Percentiles rank a stretch among this genome's conserved stretches.
Evolutionary conservation across 53 echinoderm and acorn worm genomes (phyloP).

Genomic region (Echinometra lucunter): DNA sequence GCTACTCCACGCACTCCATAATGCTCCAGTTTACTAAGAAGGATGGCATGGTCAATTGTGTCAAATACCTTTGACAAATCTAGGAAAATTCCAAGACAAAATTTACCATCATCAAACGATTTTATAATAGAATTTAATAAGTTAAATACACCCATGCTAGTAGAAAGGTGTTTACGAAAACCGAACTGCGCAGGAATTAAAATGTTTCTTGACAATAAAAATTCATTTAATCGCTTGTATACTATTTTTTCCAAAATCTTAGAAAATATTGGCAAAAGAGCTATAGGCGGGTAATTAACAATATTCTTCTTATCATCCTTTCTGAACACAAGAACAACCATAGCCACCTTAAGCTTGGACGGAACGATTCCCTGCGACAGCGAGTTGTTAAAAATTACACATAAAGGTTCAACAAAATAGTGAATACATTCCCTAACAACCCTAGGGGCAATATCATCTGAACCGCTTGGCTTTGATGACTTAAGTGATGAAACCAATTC

Average conservation of each 20-base stretch:
- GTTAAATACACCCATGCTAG: conserved; percentile 33
- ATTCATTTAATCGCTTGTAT: background rate
- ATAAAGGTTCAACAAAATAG: no score
- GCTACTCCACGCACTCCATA: conserved; percentile 21
- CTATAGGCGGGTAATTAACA: background rate
- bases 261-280: background rate
- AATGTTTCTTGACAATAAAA: background rate
- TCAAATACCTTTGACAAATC: no score
- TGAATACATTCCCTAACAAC: no score
- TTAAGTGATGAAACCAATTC: no score
- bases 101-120: background rate
- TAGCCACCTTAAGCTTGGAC: no score
- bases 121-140: background rate
- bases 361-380: no score
- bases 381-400: no score
- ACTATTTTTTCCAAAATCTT: background rate
- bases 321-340: no score
- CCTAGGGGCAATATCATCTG: no score
- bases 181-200: conserved; percentile 25
- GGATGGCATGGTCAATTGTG: conserved; percentile 9
- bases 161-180: conserved; percentile 17
- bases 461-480: no score
- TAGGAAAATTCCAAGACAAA: no score
- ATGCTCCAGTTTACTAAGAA: background rate
- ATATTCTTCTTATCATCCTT: background rate